A percentile compares a stretch with the other conserved stretches of the same genome.
These are phyloP conservation scores for Synanthedon andrenaeformis DNA, from an alignment of 2,888 invertebrate species.

Conservation along the genomic window DNA sequence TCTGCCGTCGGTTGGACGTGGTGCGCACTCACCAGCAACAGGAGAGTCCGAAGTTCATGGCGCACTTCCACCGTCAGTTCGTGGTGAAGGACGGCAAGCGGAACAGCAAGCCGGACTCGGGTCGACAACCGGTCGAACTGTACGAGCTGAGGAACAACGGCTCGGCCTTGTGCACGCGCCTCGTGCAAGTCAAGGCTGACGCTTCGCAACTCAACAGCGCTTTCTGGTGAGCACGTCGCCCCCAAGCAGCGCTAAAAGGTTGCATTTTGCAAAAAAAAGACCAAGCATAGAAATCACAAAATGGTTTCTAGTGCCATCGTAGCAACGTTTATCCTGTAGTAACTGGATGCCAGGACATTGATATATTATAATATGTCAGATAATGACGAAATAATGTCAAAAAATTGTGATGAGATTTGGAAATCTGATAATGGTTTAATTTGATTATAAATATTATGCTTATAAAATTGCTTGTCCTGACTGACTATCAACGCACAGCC, in stretches of 20 bases:
- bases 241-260: too few species aligned
- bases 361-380: too few species aligned
- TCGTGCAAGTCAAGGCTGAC: conserved; percentile 91
- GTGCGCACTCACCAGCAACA: conserved; percentile 98
- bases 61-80: conserved; percentile 94
- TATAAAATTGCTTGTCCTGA: too few species aligned
- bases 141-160: conserved; percentile 97
- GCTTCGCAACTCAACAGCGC: conserved; percentile 89
- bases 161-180: conserved; percentile 90
- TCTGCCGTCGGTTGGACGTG: conserved; percentile 76
- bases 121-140: conserved; percentile 80
- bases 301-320: too few species aligned
- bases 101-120: conserved; percentile 60
- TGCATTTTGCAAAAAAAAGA: too few species aligned
- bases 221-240: conserved; percentile 81
- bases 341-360: too few species aligned
- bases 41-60: conserved; percentile 97
- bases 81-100: conserved; percentile 91
- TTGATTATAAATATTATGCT: too few species aligned
- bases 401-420: not conserved
- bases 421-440: too few species aligned
- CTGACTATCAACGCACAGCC: too few species aligned
- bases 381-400: not conserved
- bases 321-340: too few species aligned
- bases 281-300: too few species aligned